Evolutionary conservation across 2,113 vertebrate species (phyloP), one percentile per base, ranked within the genome.

Genomic region (Pangasianodon hypophthalmus): DNA sequence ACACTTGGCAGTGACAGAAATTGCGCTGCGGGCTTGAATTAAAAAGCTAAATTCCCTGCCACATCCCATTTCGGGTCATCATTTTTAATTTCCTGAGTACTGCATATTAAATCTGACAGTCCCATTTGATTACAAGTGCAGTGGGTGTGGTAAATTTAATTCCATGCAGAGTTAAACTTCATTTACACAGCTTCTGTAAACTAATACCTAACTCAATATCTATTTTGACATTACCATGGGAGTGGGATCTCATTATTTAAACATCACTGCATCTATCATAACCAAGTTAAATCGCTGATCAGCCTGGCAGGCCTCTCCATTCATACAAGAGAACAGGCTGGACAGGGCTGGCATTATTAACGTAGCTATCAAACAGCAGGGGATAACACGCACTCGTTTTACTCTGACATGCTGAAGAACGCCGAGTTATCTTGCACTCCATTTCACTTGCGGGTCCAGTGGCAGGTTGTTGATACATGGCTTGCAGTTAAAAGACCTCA

Each of bases 381-480:
- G 56, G 56, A 52, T 88, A 83, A 83, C 56, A 83, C 29, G n/a
- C 60, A 75, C 75, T 69, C 41, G 19, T 58, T 58, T 87, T 26
- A 64, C 50, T 85, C 52, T 64, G 86, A 86, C 64, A 88, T n/a
- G 37, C 37, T 56, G 37, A 88, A 71, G 85, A 87, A 71, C 14
- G 32, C 26, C 18, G 44, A 69, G 64, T 89, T 89, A 87, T 71
- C 81, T 58, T 85, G 82, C 58, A 41, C 44, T 60, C 83, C 32
- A 14, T 87, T 86, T 85, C 85, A 54, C 52, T 77, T 46, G 41
- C 52, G 86, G 83, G 85, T 64, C 19, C 41, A 19, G 21, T 37
- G 44, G 69, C 62, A 73, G 14, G 79, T 62, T 64, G 44, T 91
- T 92, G 91, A 94, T 94, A 93, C 81, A 89, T 7, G 71, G 56